A percentile compares a stretch with the other conserved stretches of the same genome.
These are phyloP conservation scores for Arrhamphus sclerolepis DNA, from an alignment of 2,797 vertebrate species.

Conservation along the genomic window DNA sequence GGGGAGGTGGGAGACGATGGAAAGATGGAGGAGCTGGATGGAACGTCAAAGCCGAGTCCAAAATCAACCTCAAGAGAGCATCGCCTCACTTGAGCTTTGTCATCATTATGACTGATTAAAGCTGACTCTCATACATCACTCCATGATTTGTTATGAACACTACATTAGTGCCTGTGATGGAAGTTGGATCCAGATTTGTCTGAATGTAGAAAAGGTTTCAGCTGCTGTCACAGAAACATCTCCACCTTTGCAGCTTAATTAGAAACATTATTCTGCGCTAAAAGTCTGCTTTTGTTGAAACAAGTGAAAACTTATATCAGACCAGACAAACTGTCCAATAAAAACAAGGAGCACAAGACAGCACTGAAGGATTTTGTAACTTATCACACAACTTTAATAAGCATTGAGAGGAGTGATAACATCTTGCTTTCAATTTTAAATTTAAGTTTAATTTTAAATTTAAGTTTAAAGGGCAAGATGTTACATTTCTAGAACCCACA, in stretches of 20 bases:
- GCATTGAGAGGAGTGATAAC: too few relatives aligned
- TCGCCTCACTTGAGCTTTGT: slow-evolving; percentile 24
- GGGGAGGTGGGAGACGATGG: slow-evolving; percentile 36
- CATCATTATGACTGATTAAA: slow-evolving; percentile 63
- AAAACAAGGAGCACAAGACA: too few relatives aligned
- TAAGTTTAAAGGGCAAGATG: too few relatives aligned
- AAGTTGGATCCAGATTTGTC: slow-evolving; percentile 29
- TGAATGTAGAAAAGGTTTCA: slow-evolving; percentile 14
- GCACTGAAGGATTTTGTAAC: background rate
- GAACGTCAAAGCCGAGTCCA: slow-evolving; percentile 42
- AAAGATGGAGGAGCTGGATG: slow-evolving; percentile 40
- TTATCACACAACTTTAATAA: background rate
- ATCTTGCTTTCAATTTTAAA: too few relatives aligned
- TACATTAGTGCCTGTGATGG: slow-evolving; percentile 23
- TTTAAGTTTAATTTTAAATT: too few relatives aligned
- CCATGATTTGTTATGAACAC: slow-evolving; percentile 59
- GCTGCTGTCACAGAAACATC: slow-evolving; percentile 28
- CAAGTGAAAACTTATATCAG: background rate
- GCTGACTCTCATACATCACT: slow-evolving; percentile 58
- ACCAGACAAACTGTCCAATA: background rate
- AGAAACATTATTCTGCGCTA: background rate
- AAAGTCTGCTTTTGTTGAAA: background rate
- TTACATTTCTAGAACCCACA: too few relatives aligned
- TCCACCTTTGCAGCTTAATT: slow-evolving; percentile 23
- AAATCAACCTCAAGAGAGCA: slow-evolving; percentile 57